A percentile compares a stretch with the other conserved stretches of the same genome.
phyloP scores from a whole-genome alignment of 2,888 invertebrate species.

The Falcaria lacertinaria region DNA sequence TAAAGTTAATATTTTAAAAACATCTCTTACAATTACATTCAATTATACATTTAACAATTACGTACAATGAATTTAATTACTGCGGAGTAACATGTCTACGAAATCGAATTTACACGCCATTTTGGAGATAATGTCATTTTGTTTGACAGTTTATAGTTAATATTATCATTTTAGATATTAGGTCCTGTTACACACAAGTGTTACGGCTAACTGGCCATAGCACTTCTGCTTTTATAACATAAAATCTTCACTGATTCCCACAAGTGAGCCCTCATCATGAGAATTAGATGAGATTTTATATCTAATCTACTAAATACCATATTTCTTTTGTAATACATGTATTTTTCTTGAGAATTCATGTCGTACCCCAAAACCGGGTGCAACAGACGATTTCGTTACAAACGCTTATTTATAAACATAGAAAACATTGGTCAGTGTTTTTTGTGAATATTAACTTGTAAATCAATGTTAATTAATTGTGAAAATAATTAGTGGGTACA shows the following conservation, averaged over 20 bases:
- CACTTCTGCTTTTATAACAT: constrained; percentile 33
- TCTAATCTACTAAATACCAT: constrained; percentile 20
- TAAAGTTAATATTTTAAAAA: constrained; percentile 46
- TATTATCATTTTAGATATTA: constrained; percentile 9
- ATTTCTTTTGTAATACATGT: constrained; percentile 8
- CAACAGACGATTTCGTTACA: constrained; percentile 30
- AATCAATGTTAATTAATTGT: constrained; percentile 28
- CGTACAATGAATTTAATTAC: constrained; percentile 35
- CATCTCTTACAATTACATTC: constrained; percentile 38
- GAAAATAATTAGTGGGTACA: constrained; percentile 38
- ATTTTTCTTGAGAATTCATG: constrained; percentile 17
- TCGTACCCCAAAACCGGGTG: constrained; percentile 23
- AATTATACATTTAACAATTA: constrained; percentile 55
- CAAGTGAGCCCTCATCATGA: constrained; percentile 61
- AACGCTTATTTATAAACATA: constrained; percentile 55
- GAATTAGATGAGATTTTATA: constrained; percentile 49
- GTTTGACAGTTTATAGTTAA: constrained; percentile 4
- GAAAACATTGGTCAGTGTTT: constrained; percentile 63
- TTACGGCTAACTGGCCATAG: constrained; percentile 15
- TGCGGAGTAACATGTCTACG: constrained; percentile 56
- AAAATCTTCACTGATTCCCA: constrained; percentile 48
- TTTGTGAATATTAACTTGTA: constrained; percentile 41
- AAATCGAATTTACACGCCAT: constrained; percentile 26
- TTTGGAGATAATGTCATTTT: constrained; percentile 13
- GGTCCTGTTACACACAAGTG: constrained; percentile 30